These are phyloP conservation scores for Hydractinia symbiolongicarpus DNA, from an alignment of 30 jellyfish, hydroid and myxozoan species.

Conservation along the genomic window DNA sequence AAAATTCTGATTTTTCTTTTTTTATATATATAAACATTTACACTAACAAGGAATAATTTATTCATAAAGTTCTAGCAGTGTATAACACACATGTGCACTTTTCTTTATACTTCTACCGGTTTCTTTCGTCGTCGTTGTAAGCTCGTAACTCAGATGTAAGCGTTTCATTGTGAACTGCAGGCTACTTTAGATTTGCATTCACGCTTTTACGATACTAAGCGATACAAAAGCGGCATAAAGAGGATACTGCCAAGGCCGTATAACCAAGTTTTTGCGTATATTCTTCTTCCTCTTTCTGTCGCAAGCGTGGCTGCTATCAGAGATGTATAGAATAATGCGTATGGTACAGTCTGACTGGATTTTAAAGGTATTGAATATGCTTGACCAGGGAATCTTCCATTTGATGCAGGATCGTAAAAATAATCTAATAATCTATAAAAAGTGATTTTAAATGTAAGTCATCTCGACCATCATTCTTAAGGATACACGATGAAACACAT, in stretches of 20 bases:
- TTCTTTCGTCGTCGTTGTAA: too few species aligned
- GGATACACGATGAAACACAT: too few species aligned
- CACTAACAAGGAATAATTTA: too few species aligned
- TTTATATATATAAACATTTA: too few species aligned
- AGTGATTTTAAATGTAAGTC: not conserved
- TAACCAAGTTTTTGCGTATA: not conserved
- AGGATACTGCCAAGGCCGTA: not conserved
- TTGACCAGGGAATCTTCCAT: constrained; percentile 9
- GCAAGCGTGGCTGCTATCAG: constrained; percentile 2
- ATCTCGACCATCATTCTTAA: too few species aligned
- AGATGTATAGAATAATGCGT: not conserved
- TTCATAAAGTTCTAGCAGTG: too few species aligned
- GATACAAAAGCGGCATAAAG: constrained; percentile 6
- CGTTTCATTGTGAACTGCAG: too few species aligned
- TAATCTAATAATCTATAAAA: not conserved
- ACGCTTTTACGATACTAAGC: not conserved
- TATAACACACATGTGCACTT: too few species aligned
- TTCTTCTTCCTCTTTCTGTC: constrained; percentile 4
- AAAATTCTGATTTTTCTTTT: too few species aligned
- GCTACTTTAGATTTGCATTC: too few species aligned
- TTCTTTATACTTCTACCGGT: too few species aligned
- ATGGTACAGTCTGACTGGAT: not conserved
- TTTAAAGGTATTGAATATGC: not conserved
- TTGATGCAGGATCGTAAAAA: constrained; percentile 11
- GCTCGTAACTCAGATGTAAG: too few species aligned